Base-by-base conservation (phyloP, 2,797 vertebrate species). In the Tauraco hartlaubi region DNA sequence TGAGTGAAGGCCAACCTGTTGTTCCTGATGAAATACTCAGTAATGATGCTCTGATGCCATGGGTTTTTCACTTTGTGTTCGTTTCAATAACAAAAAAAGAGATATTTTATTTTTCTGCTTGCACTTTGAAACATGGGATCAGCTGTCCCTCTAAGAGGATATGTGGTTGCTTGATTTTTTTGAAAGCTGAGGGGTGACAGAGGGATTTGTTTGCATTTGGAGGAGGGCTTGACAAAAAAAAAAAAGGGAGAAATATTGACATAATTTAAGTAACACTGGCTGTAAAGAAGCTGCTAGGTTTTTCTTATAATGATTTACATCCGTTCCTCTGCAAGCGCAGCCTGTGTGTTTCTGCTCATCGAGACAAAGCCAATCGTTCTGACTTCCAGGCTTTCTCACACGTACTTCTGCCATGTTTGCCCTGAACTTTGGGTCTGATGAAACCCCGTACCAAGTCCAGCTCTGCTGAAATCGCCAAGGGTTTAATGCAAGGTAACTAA, bases 221-320 rank as follows among this genome's bases (percentile, higher is more conserved):
- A 92, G 88, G 84, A 92, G 59, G 77, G 46, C 26, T 93, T 67
- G 81, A 61, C 41, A 59, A 44, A 94, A 92, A 91, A 55, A 55
- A 84, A 77, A 16, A 0, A 9, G 46, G 49, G 44, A 88, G 90
- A 94, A 94, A 96, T 93, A 93, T 84, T 93, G 95, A 88, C 82
- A 93, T 95, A 94, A 94, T 93, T 96, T 94, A 93, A 63, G 86
- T 85, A 94, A 85, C 81, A 63, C 2, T 2, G 49, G 56, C 66
- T 88, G 92, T 92, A 96, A 97, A 91, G 84, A 95, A 94, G 61
- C 84, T 85, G 75, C 72, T 85, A 25, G 20, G 35, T 39, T 95
- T 93, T 69, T n/a, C 63, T 77, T 33, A n/a, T 52, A 52, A 58
- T 95, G 85, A 92, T 95, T 96, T 93, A 89, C 75, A 88, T 82